Evolutionary conservation across 2,113 vertebrate species (phyloP), one percentile per base, ranked within the genome.

Genomic region (Percina caprodes): DNA sequence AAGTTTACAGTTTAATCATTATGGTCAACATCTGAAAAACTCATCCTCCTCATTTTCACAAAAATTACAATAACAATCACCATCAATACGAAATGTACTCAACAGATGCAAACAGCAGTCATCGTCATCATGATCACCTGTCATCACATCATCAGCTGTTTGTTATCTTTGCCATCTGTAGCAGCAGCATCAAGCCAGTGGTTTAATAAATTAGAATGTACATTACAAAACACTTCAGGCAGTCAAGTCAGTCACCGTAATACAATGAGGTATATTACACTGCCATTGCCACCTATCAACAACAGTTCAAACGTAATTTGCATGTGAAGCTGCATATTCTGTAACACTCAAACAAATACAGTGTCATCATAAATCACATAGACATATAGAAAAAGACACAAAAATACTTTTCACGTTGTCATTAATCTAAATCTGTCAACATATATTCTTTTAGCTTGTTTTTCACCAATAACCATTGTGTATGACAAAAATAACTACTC

Each of bases 211-310:
- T 88, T 48, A 70, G 51, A 35, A 82, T 71, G 62, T 86, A 77
- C 67, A 77, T 61, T 86, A 87, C 75, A 80, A 63, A 89, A 89
- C 78, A 83, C 56, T 80, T 60, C 35, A 76, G 83, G 61, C 70
- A 74, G 71, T 82, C 70, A 68, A 84, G 65, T 79, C 67, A 23
- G 76, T 61, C 60, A 82, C 82, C 70, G 52, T 26, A 74, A 77
- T 46, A 86, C 84, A 86, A 86, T 79, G 86, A 92, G 88, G 86
- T 89, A 92, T 89, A 68, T 86, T 85, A 86, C 83, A 91, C 77
- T 66, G 62, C 85, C 68, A 86, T 54, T 23, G 77, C 68, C 70
- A 78, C 52, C 79, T 52, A 72, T 66, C 58, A 66, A 76, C 76
- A 82, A 89, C 55, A 67, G 33, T 77, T 80, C 69, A 81, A 88